Base-by-base conservation (phyloP, 1,140 invertebrate species). In the Caerostris darwini region DNA sequence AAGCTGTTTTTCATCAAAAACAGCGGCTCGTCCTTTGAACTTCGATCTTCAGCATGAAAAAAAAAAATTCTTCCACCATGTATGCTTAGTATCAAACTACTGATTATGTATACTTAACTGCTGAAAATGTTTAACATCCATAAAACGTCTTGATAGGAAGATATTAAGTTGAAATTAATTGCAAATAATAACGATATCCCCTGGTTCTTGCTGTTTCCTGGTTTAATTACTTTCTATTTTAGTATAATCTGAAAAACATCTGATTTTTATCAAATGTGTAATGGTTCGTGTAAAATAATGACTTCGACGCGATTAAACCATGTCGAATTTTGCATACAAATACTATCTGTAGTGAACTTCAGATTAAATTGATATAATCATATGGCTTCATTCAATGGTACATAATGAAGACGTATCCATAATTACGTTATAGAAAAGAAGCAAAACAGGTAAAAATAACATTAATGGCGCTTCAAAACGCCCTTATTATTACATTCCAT, bases 201-300 rank as follows among this genome's bases (percentile, higher is more conserved):
- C 5, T 77, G 34, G 50, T 50, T 77, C 71, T 77, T 77, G 50
- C 19, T 77, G 71, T 77, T 77, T 77, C 12, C 71, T 77, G 34
- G 71, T 77, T 77, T 77, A 77, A 77, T 77, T 77, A 77, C 71
- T 77, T 77, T 77, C 71, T 77, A 77, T 77, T 77, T 77, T 77
- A 19, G 34, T 50, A 77, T 53, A 53, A 77, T 77, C 34, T 77
- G 71, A 19, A 50, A 77, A 77, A 77, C 71, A 77, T 77, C 71
- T 77, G 71, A 77, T 77, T 77, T 53, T 77, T 77, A 77, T 77
- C 71, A 77, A 77, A 77, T 77, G 12, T 53, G 71, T 77, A 77
- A 77, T 77, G n/a, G 34, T 53, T 10, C 34, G 71, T 53, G 71
- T 77, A 50, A 77, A 77, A 77, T 77, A 77, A 77, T 77, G 71